These are phyloP conservation scores for Dichetophora obliterata DNA, from an alignment of 2,888 invertebrate genomes.

Conservation along the genomic window DNA sequence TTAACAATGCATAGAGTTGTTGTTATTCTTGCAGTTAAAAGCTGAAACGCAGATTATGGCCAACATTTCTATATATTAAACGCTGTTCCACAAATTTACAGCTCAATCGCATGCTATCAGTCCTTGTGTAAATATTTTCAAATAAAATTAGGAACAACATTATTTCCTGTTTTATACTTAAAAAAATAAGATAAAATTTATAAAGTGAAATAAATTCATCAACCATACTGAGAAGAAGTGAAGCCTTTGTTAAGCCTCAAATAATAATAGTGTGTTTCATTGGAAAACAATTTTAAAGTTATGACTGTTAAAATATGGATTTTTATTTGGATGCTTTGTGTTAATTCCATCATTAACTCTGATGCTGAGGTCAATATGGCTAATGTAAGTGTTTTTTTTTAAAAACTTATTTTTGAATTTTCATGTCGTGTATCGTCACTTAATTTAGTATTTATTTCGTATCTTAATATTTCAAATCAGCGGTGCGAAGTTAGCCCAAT, in stretches of 20 bases:
- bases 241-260: neutral
- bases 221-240: neutral
- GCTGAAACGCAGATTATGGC: neutral
- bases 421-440: too few species aligned
- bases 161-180: neutral
- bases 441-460: too few species aligned
- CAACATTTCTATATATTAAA: slow-evolving; percentile 28
- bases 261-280: neutral
- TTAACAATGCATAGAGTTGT: neutral
- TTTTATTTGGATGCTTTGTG: slow-evolving; percentile 51
- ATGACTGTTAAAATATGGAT: slow-evolving; percentile 39
- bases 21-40: neutral
- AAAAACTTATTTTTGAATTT: too few species aligned
- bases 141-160: neutral
- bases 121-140: neutral
- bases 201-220: neutral
- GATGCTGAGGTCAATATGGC: slow-evolving; percentile 57
- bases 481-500: too few species aligned
- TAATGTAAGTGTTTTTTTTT: slow-evolving; percentile 56
- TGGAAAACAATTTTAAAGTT: neutral
- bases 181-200: neutral
- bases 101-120: slow-evolving; percentile 28
- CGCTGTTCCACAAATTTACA: neutral
- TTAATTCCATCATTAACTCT: slow-evolving; percentile 52
- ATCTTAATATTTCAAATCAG: too few species aligned